A percentile compares a stretch with the other conserved stretches of the same genome.
Conservation (phyloP, 2,888 invertebrate species). For the Acronicta psi region DNA sequence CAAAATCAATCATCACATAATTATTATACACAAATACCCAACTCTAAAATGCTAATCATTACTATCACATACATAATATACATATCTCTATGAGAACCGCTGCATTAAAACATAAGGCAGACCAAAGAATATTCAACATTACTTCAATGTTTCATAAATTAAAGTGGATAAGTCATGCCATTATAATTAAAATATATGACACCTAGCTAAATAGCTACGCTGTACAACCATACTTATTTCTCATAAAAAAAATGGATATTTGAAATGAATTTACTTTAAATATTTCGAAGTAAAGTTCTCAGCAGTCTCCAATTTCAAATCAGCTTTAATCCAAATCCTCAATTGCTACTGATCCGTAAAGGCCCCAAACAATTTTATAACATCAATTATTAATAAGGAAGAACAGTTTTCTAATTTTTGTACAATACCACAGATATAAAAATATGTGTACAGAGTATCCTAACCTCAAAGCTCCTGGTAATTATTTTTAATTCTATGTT, state of each 20-base stretch:
- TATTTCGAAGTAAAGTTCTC: constrained; percentile 49
- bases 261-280: constrained; percentile 40
- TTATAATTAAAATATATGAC: not conserved
- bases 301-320: constrained; percentile 61
- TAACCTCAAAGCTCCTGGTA: constrained; percentile 37
- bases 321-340: constrained; percentile 48
- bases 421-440: constrained; percentile 54
- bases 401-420: constrained; percentile 42
- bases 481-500: constrained; percentile 32
- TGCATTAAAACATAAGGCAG: constrained; percentile 43
- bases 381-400: constrained; percentile 50
- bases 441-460: constrained; percentile 48
- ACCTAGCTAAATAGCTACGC: not conserved
- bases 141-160: constrained; percentile 24
- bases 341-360: constrained; percentile 55
- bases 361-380: constrained; percentile 58
- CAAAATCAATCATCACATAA: constrained; percentile 51
- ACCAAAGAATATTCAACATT: constrained; percentile 23
- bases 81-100: constrained; percentile 65
- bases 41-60: constrained; percentile 61
- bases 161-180: constrained; percentile 9
- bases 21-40: constrained; percentile 61
- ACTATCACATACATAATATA: constrained; percentile 69
- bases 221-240: not conserved
- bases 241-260: not conserved